These are phyloP conservation scores for Gymnoscelis rufifasciata DNA, from an alignment of 2,888 invertebrate genomes.

Conservation along the genomic window DNA sequence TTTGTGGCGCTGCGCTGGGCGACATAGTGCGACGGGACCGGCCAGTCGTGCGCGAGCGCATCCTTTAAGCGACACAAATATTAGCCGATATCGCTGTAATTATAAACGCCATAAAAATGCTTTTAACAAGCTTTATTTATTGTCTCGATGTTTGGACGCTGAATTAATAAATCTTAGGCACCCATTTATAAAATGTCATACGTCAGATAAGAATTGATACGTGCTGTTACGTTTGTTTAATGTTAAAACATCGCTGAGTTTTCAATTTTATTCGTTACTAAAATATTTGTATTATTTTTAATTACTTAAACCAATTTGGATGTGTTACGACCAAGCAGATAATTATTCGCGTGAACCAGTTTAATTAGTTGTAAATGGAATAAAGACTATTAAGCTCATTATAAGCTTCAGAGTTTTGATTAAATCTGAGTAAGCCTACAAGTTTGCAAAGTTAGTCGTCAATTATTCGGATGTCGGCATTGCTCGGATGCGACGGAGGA, in stretches of 20 bases:
- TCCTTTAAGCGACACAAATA: constrained; percentile 52
- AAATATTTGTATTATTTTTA: constrained; percentile 4
- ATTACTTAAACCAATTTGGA: constrained; percentile 8
- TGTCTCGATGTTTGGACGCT: constrained; percentile 49
- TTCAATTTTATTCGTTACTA: constrained; percentile 6
- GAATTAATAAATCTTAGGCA: constrained; percentile 50
- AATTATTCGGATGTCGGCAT: constrained; percentile 55
- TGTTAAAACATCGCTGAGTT: constrained; percentile 10
- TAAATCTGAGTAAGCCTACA: constrained; percentile 63
- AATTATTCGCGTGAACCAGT: constrained; percentile 13
- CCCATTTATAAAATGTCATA: constrained; percentile 32
- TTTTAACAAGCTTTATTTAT: constrained; percentile 66
- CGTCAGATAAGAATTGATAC: constrained; percentile 23
- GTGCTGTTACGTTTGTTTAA: background rate
- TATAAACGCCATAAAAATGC: constrained; percentile 66
- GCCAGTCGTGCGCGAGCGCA: constrained; percentile 43
- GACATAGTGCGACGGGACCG: constrained; percentile 39
- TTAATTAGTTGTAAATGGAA: constrained; percentile 11
- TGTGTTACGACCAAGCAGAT: constrained; percentile 9
- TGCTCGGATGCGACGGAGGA: constrained; percentile 50
- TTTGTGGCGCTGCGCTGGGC: constrained; percentile 69
- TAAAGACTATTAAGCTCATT: constrained; percentile 19
- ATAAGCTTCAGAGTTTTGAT: constrained; percentile 47
- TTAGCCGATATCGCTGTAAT: constrained; percentile 64
- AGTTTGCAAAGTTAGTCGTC: constrained; percentile 58